Evolutionary conservation across 1,140 invertebrate species (phyloP).

Genomic region (Lepeophtheirus salmonis): DNA sequence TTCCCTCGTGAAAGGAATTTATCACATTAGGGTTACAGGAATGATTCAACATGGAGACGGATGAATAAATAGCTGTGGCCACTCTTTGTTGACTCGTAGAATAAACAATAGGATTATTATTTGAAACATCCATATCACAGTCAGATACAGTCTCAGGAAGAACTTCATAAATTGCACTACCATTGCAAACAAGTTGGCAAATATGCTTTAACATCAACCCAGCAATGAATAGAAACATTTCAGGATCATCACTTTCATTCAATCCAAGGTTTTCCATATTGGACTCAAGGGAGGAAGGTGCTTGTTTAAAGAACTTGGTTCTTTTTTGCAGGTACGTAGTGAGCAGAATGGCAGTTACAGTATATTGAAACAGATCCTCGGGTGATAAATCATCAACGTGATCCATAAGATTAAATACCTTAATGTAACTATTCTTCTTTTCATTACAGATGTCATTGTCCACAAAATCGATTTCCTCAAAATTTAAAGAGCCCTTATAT

Average conservation of each 20-base stretch:
- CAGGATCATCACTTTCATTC: background rate
- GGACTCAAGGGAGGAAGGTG: background rate
- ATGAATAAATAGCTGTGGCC: constrained; percentile 64
- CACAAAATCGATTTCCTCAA: background rate
- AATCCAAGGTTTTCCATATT: constrained; percentile 9
- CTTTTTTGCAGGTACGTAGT: constrained; percentile 5
- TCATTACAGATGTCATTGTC: background rate
- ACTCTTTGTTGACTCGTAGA: constrained; percentile 38
- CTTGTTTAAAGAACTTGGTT: constrained; percentile 9
- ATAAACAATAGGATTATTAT: constrained; percentile 51
- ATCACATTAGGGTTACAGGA: constrained; percentile 65
- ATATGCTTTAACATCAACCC: constrained; percentile 12
- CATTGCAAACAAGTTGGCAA: constrained; percentile 17
- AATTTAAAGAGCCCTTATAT: background rate
- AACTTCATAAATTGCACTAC: constrained; percentile 12
- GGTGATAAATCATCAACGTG: constrained; percentile 38
- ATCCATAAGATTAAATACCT: constrained; percentile 40
- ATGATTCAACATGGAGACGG: constrained; percentile 76
- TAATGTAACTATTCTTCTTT: constrained; percentile 24
- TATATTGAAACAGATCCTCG: constrained; percentile 43
- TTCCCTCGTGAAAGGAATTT: constrained; percentile 39
- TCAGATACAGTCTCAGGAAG: background rate
- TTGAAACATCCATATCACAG: background rate
- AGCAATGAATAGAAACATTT: constrained; percentile 7
- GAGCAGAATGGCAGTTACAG: constrained; percentile 33